phyloP scores from a whole-genome alignment of 2,797 vertebrate species.

The Fringilla coelebs region DNA sequence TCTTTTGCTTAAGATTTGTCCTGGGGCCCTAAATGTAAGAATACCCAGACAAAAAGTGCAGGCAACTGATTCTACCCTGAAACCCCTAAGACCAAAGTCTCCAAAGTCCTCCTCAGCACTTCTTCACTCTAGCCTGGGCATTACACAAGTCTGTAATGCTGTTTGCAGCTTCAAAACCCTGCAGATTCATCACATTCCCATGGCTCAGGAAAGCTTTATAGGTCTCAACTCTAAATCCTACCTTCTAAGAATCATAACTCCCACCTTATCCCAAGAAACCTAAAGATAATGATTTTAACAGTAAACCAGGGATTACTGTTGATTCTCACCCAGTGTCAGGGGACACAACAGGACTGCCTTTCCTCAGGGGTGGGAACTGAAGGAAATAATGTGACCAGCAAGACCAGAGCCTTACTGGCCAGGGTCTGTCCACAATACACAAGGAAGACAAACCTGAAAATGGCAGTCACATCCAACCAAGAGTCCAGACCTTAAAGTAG shows the following conservation, averaged over 20 bases:
- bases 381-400: background rate
- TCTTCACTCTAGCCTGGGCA: background rate
- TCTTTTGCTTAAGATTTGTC: background rate
- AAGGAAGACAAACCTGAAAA: background rate
- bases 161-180: background rate
- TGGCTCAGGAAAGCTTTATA: background rate
- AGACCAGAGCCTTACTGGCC: background rate
- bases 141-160: background rate
- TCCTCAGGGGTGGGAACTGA: background rate
- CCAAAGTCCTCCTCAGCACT: background rate
- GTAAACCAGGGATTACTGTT: background rate
- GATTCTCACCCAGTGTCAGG: background rate
- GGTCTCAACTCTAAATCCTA: background rate
- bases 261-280: background rate
- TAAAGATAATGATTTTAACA: background rate
- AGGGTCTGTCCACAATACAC: background rate
- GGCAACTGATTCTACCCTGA: background rate
- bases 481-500: background rate
- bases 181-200: background rate
- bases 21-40: background rate
- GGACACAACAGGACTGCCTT: background rate
- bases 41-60: background rate
- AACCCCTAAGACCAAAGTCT: background rate
- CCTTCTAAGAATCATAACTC: background rate
- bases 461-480: accelerated